Base-by-base conservation (phyloP, 2,113 vertebrate genomes). In the Sprattus sprattus region DNA sequence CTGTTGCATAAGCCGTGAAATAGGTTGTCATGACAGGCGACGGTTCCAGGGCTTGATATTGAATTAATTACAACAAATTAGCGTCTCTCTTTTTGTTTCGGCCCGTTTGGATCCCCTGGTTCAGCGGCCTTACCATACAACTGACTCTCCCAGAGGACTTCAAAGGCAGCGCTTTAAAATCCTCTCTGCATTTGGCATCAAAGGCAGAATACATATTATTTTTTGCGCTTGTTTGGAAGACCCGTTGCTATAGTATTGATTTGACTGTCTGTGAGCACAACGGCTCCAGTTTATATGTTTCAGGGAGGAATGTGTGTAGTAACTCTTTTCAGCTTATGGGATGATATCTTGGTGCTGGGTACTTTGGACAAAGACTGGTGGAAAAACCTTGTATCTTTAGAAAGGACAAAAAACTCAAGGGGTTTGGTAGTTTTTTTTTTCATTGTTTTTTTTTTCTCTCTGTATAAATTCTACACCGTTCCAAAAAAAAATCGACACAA, bases 391-490 rank as follows among this genome's bases (percentile, higher is more conserved):
- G 7, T 3, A 28, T 71, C 3, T 71, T 71, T 28, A 71, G 64
- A 71, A 71, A 71, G 11, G 10, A 11, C 81, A 22, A 13, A n/a
- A 88, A 90, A 87, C 88, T 91, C 91, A 81, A 54, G 89, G 85
- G 85, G 32, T 52, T 39, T 39, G 39, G 39, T 39, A 49, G 2
- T 45, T 71, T 32, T 88, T 87, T 82, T 85, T 89, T 39, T 89
- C 92, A 81, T 90, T 92, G 78, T 64, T 84, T 67, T 89, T 85
- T 67, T 89, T 85, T 93, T 85, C 84, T 88, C 45, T 92, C 90
- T 91, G 93, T 92, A 93, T 92, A 95, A 95, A 95, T 91, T 94
- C 92, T 94, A 95, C 90, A 94, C 91, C 94, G 89, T 85, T 91
- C 86, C 87, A 94, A 93, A 92, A 84, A 84, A 86, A 87, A 88